Evolutionary conservation across 92 coral and sea anemone genomes (phyloP).

Genomic region (Palythoa grandis): DNA sequence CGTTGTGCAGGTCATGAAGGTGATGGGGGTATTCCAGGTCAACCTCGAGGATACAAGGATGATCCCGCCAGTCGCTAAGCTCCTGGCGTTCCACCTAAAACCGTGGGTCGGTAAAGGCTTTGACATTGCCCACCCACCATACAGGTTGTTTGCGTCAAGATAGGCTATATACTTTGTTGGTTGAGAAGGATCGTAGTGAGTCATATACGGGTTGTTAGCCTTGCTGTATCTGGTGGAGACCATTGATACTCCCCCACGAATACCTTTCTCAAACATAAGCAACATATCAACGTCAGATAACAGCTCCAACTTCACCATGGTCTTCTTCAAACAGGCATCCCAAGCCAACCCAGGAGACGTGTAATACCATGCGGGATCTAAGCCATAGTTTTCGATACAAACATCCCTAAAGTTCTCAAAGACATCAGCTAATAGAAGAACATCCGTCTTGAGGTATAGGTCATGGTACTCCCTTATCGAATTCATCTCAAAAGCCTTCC

Average conservation of each 20-base stretch:
- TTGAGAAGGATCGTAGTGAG: not conserved
- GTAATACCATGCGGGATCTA: too few relatives aligned
- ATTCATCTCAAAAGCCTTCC: too few relatives aligned
- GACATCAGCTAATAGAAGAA: too few relatives aligned
- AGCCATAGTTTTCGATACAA: too few relatives aligned
- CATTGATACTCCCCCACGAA: not conserved
- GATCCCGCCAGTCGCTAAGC: not conserved
- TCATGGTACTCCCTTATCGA: too few relatives aligned
- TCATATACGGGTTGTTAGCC: not conserved
- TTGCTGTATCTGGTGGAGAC: not conserved
- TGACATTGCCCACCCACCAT: not conserved
- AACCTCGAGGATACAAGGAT: constrained; percentile 49
- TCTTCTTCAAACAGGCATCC: too few relatives aligned
- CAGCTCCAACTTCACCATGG: too few relatives aligned
- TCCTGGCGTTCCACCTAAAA: not conserved
- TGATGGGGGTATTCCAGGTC: constrained; percentile 34
- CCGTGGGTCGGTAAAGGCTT: not conserved
- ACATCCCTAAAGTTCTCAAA: too few relatives aligned
- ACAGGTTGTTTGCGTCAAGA: not conserved
- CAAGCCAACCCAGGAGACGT: too few relatives aligned
- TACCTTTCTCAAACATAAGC: too few relatives aligned
- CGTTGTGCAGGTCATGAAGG: constrained; percentile 53
- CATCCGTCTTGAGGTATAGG: too few relatives aligned
- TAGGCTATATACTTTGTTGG: not conserved
- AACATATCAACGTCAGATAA: too few relatives aligned